phyloP scores from a whole-genome alignment of 2,888 invertebrate genomes.

The Yponomeuta plumbellus region DNA sequence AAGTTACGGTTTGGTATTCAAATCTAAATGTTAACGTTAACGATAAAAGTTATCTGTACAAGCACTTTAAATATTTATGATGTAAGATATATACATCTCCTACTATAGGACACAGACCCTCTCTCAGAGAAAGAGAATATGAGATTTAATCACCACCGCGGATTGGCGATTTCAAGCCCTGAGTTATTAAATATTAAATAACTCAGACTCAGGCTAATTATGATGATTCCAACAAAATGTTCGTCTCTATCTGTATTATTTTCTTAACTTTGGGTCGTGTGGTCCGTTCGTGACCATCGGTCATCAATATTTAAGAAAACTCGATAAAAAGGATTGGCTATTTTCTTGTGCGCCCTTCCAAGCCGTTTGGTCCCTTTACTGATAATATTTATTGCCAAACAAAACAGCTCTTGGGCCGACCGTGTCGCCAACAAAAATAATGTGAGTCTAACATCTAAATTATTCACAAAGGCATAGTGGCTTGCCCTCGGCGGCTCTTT shows the following conservation, averaged over 20 bases:
- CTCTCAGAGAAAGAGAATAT: too few relatives aligned
- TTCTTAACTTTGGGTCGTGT: too few relatives aligned
- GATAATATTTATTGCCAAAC: constrained; percentile 16
- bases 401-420: constrained; percentile 31
- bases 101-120: too few relatives aligned
- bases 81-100: too few relatives aligned
- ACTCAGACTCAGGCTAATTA: too few relatives aligned
- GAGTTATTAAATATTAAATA: too few relatives aligned
- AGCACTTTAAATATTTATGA: too few relatives aligned
- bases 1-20: too few relatives aligned
- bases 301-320: neutral
- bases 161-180: too few relatives aligned
- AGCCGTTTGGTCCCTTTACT: constrained; percentile 2
- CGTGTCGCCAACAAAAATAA: constrained; percentile 63
- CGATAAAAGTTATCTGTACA: too few relatives aligned
- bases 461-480: constrained; percentile 68
- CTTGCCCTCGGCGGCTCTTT: constrained; percentile 49
- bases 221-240: constrained; percentile 33
- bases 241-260: neutral
- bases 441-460: constrained; percentile 61
- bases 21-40: too few relatives aligned
- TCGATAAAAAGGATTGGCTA: constrained; percentile 1
- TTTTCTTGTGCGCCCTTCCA: constrained; percentile 8
- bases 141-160: too few relatives aligned
- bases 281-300: neutral